A percentile compares a stretch with the other conserved stretches of the same genome.
Evolutionary conservation across 37 sponge, comb jelly and placozoan genomes (phyloP).

Genomic region (Aplysina aerophoba): DNA sequence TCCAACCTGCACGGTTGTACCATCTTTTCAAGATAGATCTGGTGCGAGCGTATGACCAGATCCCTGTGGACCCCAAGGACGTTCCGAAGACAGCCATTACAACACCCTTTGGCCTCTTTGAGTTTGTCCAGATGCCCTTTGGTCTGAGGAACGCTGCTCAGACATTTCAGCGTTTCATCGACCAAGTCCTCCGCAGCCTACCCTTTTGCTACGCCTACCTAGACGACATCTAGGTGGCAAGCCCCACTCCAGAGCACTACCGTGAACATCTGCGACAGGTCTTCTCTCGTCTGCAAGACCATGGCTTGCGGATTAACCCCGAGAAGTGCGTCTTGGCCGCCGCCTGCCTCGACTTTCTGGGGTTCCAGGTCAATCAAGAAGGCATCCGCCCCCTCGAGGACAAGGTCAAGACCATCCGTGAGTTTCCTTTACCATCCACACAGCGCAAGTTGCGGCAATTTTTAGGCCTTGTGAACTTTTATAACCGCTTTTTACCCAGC

Average conservation of each 20-base stretch:
- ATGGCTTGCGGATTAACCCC: neutral
- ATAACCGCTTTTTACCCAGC: no score
- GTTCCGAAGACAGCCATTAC: slow-evolving; percentile 58
- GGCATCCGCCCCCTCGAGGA: slow-evolving; percentile 1
- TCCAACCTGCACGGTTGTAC: slow-evolving; percentile 45
- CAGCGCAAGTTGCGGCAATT: slow-evolving; percentile 26
- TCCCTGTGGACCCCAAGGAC: slow-evolving; percentile 51
- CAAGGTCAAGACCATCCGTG: neutral
- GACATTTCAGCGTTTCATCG: slow-evolving; percentile 56
- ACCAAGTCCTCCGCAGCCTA: slow-evolving; percentile 51
- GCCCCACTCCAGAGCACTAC: no score
- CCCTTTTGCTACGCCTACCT: slow-evolving; percentile 48
- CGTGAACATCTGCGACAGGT: neutral
- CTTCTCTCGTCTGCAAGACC: neutral
- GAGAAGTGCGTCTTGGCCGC: neutral
- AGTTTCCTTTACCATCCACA: neutral
- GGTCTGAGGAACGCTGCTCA: slow-evolving; percentile 55
- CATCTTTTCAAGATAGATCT: slow-evolving; percentile 69
- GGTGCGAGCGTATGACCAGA: slow-evolving; percentile 52
- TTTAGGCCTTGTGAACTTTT: neutral
- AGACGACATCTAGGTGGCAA: slow-evolving; percentile 49
- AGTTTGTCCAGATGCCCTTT: slow-evolving; percentile 56
- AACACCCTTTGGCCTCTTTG: slow-evolving; percentile 65
- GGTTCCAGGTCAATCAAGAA: neutral
- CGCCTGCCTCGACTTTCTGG: neutral